These are phyloP conservation scores for Diachasmimorpha longicaudata DNA, from an alignment of 1,140 invertebrate genomes.

Conservation along the genomic window DNA sequence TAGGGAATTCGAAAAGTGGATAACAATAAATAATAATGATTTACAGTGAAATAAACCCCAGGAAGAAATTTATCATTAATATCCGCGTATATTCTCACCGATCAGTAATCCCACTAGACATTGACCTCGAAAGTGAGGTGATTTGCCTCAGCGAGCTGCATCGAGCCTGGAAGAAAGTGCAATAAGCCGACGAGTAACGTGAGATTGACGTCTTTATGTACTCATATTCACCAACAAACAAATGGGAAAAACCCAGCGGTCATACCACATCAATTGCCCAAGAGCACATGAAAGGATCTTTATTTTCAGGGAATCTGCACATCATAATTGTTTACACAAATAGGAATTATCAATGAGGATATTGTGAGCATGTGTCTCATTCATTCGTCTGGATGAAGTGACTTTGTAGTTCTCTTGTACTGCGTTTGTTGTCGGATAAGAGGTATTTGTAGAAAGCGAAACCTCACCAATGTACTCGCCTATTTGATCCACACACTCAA, in stretches of 20 bases:
- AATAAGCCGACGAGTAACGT: background rate
- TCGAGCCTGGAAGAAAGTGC: slow-evolving; percentile 39
- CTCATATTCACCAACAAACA: background rate
- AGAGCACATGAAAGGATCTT: no score
- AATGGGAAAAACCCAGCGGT: no score
- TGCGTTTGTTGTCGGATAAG: background rate
- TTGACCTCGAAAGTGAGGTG: slow-evolving; percentile 50
- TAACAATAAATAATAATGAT: background rate
- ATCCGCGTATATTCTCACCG: background rate
- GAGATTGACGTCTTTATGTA: background rate
- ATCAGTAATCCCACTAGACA: slow-evolving; percentile 37
- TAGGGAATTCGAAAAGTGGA: no score
- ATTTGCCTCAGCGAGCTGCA: slow-evolving; percentile 23
- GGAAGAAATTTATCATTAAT: background rate
- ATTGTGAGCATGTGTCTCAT: background rate
- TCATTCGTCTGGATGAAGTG: background rate
- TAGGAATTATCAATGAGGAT: background rate
- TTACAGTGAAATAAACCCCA: background rate
- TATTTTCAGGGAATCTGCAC: no score
- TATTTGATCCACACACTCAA: slow-evolving; percentile 6
- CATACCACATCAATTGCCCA: no score
- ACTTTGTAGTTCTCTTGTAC: background rate
- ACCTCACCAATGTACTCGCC: slow-evolving; percentile 7
- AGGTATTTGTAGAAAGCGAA: slow-evolving; percentile 37
- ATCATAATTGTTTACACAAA: background rate